Percentiles rank a stretch among this genome's conserved stretches.
These are phyloP conservation scores for Clarias laeviceps DNA, from an alignment of 2,797 vertebrate genomes.

Conservation along the genomic window DNA sequence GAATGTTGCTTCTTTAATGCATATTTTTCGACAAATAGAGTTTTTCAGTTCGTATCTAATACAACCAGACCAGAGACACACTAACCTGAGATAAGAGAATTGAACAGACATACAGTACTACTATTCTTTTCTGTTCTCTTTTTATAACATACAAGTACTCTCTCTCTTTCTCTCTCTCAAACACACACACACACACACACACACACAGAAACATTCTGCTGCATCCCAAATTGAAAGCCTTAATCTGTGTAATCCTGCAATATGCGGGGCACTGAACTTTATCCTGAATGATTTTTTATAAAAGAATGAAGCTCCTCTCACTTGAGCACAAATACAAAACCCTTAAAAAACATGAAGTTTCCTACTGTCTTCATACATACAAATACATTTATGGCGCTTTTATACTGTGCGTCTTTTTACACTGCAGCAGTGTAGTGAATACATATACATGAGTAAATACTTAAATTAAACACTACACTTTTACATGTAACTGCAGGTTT, in stretches of 20 bases:
- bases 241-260: conserved; percentile 57
- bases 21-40: conserved; percentile 30
- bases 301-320: not conserved
- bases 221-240: conserved; percentile 33
- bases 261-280: conserved; percentile 28
- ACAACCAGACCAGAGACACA: conserved; percentile 11
- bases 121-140: not conserved
- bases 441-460: too few species aligned
- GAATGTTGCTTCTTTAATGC: conserved; percentile 8
- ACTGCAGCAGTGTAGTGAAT: too few species aligned
- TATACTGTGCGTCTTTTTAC: too few species aligned
- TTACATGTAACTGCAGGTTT: too few species aligned
- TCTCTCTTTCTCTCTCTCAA: not conserved
- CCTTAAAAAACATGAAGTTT: not conserved
- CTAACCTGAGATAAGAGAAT: conserved; percentile 3
- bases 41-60: conserved; percentile 20
- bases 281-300: conserved; percentile 14
- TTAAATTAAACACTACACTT: too few species aligned
- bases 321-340: conserved; percentile 4
- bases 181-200: not conserved
- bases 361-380: not conserved
- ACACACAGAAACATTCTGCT: not conserved
- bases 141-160: not conserved
- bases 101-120: not conserved
- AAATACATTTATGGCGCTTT: not conserved